Conservation (phyloP, 2,888 invertebrate species). For the Philonicus albiceps region DNA sequence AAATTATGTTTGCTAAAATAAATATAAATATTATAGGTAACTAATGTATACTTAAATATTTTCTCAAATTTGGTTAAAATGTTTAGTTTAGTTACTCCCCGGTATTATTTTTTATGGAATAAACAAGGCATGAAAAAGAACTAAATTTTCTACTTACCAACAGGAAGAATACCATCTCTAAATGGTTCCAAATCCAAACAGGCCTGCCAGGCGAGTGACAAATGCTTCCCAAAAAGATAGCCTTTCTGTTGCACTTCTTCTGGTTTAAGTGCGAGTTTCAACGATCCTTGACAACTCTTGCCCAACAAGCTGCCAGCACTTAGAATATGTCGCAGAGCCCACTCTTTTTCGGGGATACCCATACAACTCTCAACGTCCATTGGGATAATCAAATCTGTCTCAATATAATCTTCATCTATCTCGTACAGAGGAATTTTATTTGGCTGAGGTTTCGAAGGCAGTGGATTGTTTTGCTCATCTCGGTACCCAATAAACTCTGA, state of each 20-base stretch:
- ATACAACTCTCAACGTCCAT: conserved; percentile 66
- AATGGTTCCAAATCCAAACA: conserved; percentile 79
- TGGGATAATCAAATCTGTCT: conserved; percentile 64
- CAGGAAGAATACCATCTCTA: conserved; percentile 56
- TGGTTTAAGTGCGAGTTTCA: conserved; percentile 84
- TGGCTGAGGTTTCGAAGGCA: conserved; percentile 73
- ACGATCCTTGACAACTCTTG: conserved; percentile 86
- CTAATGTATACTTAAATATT: too few relatives aligned
- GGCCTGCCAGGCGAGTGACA: conserved; percentile 91
- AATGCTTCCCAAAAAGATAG: conserved; percentile 87
- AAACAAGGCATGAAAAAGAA: too few relatives aligned
- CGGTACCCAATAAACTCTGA: conserved; percentile 88
- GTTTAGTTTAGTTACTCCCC: too few relatives aligned
- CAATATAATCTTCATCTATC: conserved; percentile 57
- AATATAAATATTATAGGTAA: too few relatives aligned
- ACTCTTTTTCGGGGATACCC: conserved; percentile 77
- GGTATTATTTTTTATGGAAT: too few relatives aligned
- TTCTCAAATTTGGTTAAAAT: too few relatives aligned
- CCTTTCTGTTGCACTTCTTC: conserved; percentile 79
- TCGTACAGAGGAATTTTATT: conserved; percentile 45
- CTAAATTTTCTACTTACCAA: conserved; percentile 49
- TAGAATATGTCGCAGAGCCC: conserved; percentile 80
- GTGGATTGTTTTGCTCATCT: conserved; percentile 84
- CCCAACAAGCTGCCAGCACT: conserved; percentile 76
- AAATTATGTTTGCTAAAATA: too few relatives aligned